Conservation (phyloP, 2,888 invertebrate genomes). For the Andricus quercusramuli region DNA sequence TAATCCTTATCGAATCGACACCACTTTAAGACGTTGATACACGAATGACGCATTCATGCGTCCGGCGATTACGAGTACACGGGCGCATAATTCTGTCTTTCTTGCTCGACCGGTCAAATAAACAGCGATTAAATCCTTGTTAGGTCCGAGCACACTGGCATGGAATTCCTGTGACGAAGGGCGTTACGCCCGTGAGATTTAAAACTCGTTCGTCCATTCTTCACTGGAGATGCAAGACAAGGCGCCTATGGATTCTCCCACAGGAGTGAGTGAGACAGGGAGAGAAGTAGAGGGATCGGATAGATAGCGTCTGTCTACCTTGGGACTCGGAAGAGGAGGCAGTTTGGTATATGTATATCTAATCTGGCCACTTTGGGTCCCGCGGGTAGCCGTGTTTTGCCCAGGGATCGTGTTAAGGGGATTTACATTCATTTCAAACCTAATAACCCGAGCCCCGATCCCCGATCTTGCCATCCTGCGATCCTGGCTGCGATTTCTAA, state of each 20-base stretch:
- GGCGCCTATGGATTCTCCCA: neutral
- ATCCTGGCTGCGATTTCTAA: constrained; percentile 75
- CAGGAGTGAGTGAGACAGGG: constrained; percentile 31
- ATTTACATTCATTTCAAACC: constrained; percentile 79
- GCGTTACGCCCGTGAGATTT: constrained; percentile 55
- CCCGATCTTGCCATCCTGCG: too few species aligned
- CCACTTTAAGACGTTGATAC: constrained; percentile 37
- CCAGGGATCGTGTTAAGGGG: constrained; percentile 78
- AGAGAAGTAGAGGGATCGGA: neutral
- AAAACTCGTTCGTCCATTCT: constrained; percentile 50
- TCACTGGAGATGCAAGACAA: constrained; percentile 9
- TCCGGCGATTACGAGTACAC: constrained; percentile 27
- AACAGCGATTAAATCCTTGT: constrained; percentile 63
- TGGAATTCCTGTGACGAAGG: constrained; percentile 55
- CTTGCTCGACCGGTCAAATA: constrained; percentile 50
- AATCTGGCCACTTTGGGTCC: constrained; percentile 74
- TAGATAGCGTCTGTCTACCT: constrained; percentile 20
- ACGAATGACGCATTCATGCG: constrained; percentile 37
- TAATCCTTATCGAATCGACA: constrained; percentile 41
- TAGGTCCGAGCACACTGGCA: constrained; percentile 52
- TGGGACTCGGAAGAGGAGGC: constrained; percentile 34
- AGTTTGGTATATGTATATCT: constrained; percentile 58
- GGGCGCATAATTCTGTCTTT: constrained; percentile 37
- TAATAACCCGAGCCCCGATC: constrained; percentile 77
- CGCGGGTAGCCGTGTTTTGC: constrained; percentile 78